Base-by-base conservation (phyloP, 1,140 invertebrate species). In the Zaprionus camerounensis region DNA sequence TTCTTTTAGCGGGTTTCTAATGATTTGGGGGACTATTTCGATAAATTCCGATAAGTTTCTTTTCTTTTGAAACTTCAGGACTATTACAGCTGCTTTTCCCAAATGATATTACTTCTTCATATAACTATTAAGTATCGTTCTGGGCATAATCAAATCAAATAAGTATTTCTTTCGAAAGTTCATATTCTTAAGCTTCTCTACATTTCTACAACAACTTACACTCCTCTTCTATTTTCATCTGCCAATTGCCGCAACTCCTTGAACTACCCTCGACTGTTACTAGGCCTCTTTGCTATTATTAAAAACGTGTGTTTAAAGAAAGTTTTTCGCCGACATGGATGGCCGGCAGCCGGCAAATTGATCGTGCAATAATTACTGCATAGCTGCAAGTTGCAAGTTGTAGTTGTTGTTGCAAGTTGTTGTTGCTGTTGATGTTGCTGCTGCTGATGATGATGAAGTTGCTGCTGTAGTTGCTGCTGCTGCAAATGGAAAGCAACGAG, bases 341-440 rank as follows among this genome's bases (percentile, higher is more conserved):
- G 85, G 81, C 86, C 79, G 65, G 71, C 71, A 75, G 71, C 55
- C 65, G 76, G 84, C 81, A 80, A 88, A 82, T 88, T 88, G 84
- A 90, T 88, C 85, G 82, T 90, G 85, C 85, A 90, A 91, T 90
- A 90, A 90, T 91, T 90, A 90, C 85, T 91, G 86, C 85, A 90
- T 88, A 88, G 84, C 75, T 82, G 80, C 67, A 58, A 76, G 81
- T 69, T 79, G 76, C 78, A 46, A 72, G 56, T 56, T 76, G 62
- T 38, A 64, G 51, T 9, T 66, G 59, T 53, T 36, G 44, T 20
- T 58, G 66, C 70, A 44, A 49, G 46, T 49, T 49, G 20, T 12
- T 74, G 55, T 17, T 57, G 81, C 44, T 55, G 51, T 15, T 46
- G 51, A 34, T 58, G 64, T 3, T 36, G 73, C 38, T 65, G 70